These are phyloP conservation scores for Vulpes ferrilata DNA, from an alignment of 2,113 vertebrate species.

Conservation along the genomic window DNA sequence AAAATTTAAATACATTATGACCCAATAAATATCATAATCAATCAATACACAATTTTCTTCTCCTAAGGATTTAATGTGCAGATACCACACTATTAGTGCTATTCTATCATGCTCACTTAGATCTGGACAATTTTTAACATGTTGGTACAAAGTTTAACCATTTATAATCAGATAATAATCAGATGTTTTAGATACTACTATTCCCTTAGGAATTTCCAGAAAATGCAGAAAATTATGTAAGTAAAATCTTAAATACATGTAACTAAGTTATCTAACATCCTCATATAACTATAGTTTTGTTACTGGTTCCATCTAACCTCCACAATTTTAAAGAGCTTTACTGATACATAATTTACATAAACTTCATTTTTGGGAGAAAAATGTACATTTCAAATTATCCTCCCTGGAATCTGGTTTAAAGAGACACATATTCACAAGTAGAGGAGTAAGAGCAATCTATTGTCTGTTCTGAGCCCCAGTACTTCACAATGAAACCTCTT, in stretches of 20 bases:
- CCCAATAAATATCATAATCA: conserved; percentile 93
- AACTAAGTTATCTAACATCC: not conserved
- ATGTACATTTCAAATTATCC: not conserved
- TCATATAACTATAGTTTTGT: not conserved
- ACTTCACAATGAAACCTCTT: rapidly evolving
- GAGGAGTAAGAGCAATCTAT: rapidly evolving
- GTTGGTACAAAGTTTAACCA: conserved; percentile 75
- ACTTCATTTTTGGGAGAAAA: not conserved
- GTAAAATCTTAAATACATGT: not conserved
- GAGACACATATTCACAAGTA: no score
- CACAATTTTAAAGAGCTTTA: not conserved
- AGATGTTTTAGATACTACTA: conserved; percentile 71
- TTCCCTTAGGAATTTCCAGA: not conserved
- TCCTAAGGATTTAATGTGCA: conserved; percentile 85
- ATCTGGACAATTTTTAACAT: conserved; percentile 77
- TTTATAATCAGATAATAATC: conserved; percentile 85
- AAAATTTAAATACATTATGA: conserved; percentile 97
- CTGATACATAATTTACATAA: not conserved
- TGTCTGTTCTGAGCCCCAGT: rapidly evolving
- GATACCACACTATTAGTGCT: conserved; percentile 77
- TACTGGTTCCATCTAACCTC: not conserved
- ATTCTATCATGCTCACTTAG: conserved; percentile 68
- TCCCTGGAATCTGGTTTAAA: not conserved
- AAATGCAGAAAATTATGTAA: not conserved
- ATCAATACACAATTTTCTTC: conserved; percentile 87